phyloP scores from a whole-genome alignment of 1,140 invertebrate genomes.

The Bombus picipes region DNA sequence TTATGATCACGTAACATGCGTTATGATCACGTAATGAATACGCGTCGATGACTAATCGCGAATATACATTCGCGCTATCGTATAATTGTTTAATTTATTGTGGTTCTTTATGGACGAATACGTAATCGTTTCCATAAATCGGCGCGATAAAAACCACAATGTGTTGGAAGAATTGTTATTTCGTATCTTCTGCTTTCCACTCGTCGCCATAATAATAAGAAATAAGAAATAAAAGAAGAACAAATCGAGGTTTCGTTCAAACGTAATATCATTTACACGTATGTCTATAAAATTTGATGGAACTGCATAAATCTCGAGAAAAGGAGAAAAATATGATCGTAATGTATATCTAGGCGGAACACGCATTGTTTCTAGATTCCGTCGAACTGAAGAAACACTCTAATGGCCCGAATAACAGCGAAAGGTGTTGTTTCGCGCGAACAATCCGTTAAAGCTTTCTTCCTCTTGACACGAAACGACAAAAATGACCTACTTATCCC shows the following conservation, averaged over 20 bases:
- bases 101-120: background rate
- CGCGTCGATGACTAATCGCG: background rate
- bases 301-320: background rate
- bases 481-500: slow-evolving; percentile 8
- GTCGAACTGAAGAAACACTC: background rate
- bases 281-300: background rate
- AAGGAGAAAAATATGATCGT: too few relatives aligned
- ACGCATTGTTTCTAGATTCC: background rate
- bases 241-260: too few relatives aligned
- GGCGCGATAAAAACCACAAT: too few relatives aligned
- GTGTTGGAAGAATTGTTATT: background rate
- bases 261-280: too few relatives aligned
- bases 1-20: background rate
- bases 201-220: background rate
- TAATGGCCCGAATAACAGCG: background rate
- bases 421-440: background rate
- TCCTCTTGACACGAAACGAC: slow-evolving; percentile 12
- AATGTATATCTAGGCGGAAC: too few relatives aligned
- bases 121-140: too few relatives aligned
- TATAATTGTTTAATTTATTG: slow-evolving; percentile 14
- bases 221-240: too few relatives aligned
- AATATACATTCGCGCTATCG: background rate
- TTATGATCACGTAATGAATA: slow-evolving; percentile 17
- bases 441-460: slow-evolving; percentile 9
- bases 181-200: background rate